Percentiles rank a stretch among this genome's conserved stretches.
Evolutionary conservation across 1,140 invertebrate species (phyloP).

Genomic region (Drosophila nigrodunni): DNA sequence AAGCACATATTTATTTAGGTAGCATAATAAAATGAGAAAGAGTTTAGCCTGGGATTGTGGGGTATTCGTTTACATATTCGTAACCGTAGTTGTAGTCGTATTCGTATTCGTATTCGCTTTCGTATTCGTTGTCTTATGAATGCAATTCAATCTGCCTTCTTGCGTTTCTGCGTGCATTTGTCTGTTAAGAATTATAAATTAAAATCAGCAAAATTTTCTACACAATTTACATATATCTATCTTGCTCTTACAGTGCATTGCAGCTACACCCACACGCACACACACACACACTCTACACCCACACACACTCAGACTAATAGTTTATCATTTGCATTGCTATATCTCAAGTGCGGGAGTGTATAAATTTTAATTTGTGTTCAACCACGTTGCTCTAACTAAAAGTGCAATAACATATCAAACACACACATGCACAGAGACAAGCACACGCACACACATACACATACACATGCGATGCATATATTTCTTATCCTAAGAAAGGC

Average conservation of each 20-base stretch:
- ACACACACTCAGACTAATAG: background rate
- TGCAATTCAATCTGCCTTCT: background rate
- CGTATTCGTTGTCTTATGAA: background rate
- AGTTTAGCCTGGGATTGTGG: background rate
- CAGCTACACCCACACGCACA: background rate
- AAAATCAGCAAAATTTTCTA: conserved; percentile 16
- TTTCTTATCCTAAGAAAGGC: background rate
- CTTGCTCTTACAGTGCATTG: conserved; percentile 13
- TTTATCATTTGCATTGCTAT: conserved; percentile 20
- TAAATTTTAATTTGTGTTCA: conserved; percentile 35
- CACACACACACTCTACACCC: background rate
- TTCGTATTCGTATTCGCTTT: background rate
- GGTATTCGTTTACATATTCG: background rate
- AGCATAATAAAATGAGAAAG: conserved; percentile 9
- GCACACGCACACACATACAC: background rate
- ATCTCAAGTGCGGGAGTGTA: conserved; percentile 24
- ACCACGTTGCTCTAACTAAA: conserved; percentile 25
- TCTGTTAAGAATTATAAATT: conserved; percentile 29
- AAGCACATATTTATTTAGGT: conserved; percentile 8
- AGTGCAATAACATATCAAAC: conserved; percentile 33
- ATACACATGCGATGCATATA: background rate
- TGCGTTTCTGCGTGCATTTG: conserved; percentile 17
- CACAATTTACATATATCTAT: conserved; percentile 2
- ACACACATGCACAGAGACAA: conserved; percentile 3
- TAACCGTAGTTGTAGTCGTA: too few relatives aligned